A percentile compares a stretch with the other conserved stretches of the same genome.
These are phyloP conservation scores for Tyrophagus putrescentiae DNA, from an alignment of 1,140 invertebrate genomes.

Conservation along the genomic window DNA sequence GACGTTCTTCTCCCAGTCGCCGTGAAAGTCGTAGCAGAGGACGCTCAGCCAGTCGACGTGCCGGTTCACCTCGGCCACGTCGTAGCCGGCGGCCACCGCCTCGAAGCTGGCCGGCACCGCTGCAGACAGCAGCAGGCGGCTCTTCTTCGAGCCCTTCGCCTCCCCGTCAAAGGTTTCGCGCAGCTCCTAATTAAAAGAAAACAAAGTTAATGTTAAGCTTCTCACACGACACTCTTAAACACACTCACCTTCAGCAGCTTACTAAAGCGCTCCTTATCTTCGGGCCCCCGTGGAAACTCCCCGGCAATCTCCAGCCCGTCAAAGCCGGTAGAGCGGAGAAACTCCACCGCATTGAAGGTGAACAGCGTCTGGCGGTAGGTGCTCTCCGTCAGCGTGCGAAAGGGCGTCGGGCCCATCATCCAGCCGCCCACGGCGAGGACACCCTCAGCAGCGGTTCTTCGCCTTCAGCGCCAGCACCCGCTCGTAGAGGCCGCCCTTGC, in stretches of 20 bases:
- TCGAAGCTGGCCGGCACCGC: constrained; percentile 82
- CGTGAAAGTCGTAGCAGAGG: constrained; percentile 35
- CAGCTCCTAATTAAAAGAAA: too few species aligned
- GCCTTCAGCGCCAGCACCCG: constrained; percentile 64
- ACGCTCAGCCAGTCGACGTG: constrained; percentile 35
- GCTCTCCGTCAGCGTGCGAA: constrained; percentile 63
- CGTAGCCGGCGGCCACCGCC: constrained; percentile 71
- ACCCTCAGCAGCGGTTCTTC: constrained; percentile 80
- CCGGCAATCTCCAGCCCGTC: constrained; percentile 92
- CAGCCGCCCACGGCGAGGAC: constrained; percentile 82
- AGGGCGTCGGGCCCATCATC: constrained; percentile 80
- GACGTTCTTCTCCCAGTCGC: constrained; percentile 27
- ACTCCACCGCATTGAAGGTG: constrained; percentile 81
- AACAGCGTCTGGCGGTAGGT: constrained; percentile 73
- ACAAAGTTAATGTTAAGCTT: too few species aligned
- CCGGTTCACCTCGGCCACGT: constrained; percentile 82
- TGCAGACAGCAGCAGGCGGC: constrained; percentile 65
- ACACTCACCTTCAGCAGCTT: constrained; percentile 31
- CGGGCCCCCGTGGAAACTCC: constrained; percentile 80
- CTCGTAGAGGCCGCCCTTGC: constrained; percentile 55
- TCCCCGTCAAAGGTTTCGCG: constrained; percentile 77
- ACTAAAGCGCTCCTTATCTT: constrained; percentile 44
- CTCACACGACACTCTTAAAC: too few species aligned
- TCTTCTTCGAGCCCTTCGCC: constrained; percentile 51
- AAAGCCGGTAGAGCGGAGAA: constrained; percentile 74